Evolutionary conservation across 2,888 invertebrate genomes (phyloP), one percentile per base, ranked within the genome.

Genomic region (Caprella mutica): DNA sequence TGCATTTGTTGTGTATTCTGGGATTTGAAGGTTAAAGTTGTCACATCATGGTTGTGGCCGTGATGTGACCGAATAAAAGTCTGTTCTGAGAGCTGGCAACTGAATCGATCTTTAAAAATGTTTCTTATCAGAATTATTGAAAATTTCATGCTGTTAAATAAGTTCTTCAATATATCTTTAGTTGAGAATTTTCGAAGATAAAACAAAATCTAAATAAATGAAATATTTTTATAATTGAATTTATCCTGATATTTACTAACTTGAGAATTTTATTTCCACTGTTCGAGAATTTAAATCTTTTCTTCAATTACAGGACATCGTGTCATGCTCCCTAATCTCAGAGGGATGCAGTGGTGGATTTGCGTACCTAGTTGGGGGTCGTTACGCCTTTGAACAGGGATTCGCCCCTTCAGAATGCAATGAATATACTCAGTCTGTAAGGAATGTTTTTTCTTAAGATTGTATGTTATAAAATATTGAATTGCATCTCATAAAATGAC

Each of bases 311-410:
- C 23, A 38, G 59, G 76, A 77, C 63, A 67, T 75, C 17, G 72
- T 77, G 4, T 73, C 74, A 61, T 77, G 77, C 67, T 73, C 72
- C 43, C 66, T 69, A 66, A 74, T 76, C 61, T 72, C 75, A 8
- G 76, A 77, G 69, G 76, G 72, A 17, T 72, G 72, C 63, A 67
- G 65, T 23, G 72, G 72, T n/a, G 72, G 72, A 2, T 73, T 73
- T 56, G 69, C 71, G 9, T 73, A 69, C 56, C 67, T 73, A 29
- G 69, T 71, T 27, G 72, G 69, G 14, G 72, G 72, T 0, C 70
- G 70, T 58, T 72, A 71, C 55, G 70, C 67, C 9, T 58, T 66
- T 62, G 72, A 72, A 44, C 75, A 72, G 67, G 77, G 77, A n/a
- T 61, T 75, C 9, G 73, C 74, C 5, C 68, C 68, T 9, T 76